Evolutionary conservation across 2,797 vertebrate genomes (phyloP).

Genomic region (Danio albolineatus): DNA sequence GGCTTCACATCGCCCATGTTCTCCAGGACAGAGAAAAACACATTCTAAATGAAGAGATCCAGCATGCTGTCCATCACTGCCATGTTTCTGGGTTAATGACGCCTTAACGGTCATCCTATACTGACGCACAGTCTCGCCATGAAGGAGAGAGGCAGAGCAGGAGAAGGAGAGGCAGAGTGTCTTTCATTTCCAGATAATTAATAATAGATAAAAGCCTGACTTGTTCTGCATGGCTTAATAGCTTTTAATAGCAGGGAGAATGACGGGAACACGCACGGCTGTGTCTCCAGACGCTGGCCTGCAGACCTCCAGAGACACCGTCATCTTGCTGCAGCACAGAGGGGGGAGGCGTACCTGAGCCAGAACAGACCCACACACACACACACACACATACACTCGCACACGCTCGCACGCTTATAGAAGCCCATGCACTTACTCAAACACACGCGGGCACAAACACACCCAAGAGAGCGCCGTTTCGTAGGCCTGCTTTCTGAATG

Average conservation of each 20-base stretch:
- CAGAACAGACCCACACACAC: constrained; percentile 15
- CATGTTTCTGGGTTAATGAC: constrained; percentile 65
- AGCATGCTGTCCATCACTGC: constrained; percentile 62
- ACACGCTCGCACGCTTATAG: constrained; percentile 25
- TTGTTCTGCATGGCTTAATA: constrained; percentile 66
- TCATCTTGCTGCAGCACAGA: constrained; percentile 61
- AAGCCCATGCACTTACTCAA: constrained; percentile 50
- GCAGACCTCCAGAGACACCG: constrained; percentile 56
- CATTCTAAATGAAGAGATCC: constrained; percentile 48
- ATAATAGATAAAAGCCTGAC: constrained; percentile 68
- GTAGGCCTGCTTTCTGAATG: constrained; percentile 45
- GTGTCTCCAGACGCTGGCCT: constrained; percentile 59
- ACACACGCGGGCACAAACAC: constrained; percentile 49
- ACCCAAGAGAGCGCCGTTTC: constrained; percentile 41
- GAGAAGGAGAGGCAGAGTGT: constrained; percentile 39
- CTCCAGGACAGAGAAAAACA: constrained; percentile 43
- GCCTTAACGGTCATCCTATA: constrained; percentile 59
- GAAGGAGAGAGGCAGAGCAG: constrained; percentile 37
- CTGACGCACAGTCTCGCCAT: constrained; percentile 45
- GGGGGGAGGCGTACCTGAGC: constrained; percentile 54
- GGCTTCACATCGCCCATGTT: constrained; percentile 33
- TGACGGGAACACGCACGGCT: constrained; percentile 61
- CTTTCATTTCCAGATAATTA: constrained; percentile 67
- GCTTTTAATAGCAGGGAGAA: constrained; percentile 67
- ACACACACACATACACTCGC: constrained; percentile 10